Conservation (phyloP, 2,797 vertebrate species). For the Falco novaeseelandiae region DNA sequence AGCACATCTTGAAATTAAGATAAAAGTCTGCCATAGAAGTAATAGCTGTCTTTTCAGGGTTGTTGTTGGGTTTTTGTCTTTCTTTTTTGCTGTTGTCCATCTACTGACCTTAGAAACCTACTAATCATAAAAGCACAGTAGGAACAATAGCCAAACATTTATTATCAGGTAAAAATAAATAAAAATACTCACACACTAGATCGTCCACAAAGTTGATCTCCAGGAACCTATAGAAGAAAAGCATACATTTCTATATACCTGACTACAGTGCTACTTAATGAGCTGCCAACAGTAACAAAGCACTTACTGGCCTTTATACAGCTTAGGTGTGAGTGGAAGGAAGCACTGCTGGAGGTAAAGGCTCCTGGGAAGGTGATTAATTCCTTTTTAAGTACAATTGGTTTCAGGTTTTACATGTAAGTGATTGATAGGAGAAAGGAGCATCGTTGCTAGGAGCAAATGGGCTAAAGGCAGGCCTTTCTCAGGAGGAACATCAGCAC, state of each 20-base stretch:
- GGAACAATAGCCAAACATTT: neutral
- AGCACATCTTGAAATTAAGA: neutral
- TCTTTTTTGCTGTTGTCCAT: neutral
- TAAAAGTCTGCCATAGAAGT: neutral
- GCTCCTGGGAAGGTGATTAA: neutral
- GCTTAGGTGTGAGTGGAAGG: neutral
- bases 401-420: neutral
- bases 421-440: neutral
- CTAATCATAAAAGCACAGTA: neutral
- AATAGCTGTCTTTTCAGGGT: neutral
- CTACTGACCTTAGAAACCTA: neutral
- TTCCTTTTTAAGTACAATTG: neutral
- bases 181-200: neutral
- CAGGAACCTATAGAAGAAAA: accelerated
- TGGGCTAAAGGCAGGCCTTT: accelerated
- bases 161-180: neutral
- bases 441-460: neutral
- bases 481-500: neutral
- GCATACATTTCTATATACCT: accelerated
- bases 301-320: neutral
- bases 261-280: accelerated
- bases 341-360: neutral
- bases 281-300: accelerated
- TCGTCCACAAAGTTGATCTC: neutral
- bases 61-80: neutral